Evolutionary conservation across 2,797 vertebrate species (phyloP).

Genomic region (Lates japonicus): DNA sequence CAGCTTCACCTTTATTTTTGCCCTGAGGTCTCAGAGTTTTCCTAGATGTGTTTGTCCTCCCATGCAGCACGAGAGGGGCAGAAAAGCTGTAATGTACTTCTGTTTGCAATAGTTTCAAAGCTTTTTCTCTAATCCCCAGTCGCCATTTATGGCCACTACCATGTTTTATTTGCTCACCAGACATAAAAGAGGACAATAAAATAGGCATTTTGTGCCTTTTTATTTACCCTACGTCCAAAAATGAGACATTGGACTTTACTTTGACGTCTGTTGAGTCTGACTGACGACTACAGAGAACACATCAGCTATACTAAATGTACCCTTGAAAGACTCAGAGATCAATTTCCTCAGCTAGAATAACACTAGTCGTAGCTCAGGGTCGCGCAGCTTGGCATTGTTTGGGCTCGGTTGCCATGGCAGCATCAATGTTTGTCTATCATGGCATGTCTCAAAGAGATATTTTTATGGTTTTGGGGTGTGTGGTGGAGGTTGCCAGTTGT

Average conservation of each 20-base stretch:
- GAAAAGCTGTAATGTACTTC: conserved; percentile 13
- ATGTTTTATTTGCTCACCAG: conserved; percentile 45
- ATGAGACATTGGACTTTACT: conserved; percentile 14
- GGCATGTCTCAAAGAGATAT: conserved; percentile 70
- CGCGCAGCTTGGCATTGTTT: conserved; percentile 67
- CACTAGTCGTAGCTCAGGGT: conserved; percentile 61
- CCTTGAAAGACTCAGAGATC: conserved; percentile 60
- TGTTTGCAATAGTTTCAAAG: conserved; percentile 47
- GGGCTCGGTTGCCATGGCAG: conserved; percentile 74
- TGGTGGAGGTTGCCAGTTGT: conserved; percentile 12
- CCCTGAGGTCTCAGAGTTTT: neutral
- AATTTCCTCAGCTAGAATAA: conserved; percentile 63
- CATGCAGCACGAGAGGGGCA: neutral
- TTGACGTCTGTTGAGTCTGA: conserved; percentile 6
- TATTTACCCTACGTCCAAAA: conserved; percentile 10
- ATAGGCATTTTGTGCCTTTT: conserved; percentile 14
- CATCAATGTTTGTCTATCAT: conserved; percentile 70
- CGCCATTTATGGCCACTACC: conserved; percentile 28
- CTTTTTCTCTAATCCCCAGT: conserved; percentile 50
- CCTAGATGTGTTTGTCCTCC: neutral
- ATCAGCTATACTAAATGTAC: conserved; percentile 43
- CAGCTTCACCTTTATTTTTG: neutral
- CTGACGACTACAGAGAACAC: conserved; percentile 11
- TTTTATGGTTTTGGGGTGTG: conserved; percentile 54
- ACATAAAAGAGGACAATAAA: conserved; percentile 46